Evolutionary conservation across 2,797 vertebrate genomes (phyloP).

Genomic region (Geotrypetes seraphini): DNA sequence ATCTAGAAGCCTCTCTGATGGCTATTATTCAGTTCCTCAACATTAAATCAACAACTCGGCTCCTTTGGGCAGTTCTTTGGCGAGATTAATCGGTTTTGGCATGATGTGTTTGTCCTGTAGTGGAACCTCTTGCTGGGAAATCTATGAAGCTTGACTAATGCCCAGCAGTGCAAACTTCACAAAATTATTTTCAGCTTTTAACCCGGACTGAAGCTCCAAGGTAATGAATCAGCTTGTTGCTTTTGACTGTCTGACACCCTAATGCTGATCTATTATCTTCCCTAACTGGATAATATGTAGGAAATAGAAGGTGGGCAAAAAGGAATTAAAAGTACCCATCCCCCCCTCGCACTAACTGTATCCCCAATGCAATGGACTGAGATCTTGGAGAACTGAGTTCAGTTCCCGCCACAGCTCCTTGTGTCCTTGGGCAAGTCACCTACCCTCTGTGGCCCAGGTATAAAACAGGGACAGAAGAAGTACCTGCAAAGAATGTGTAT

Average conservation of each 20-base stretch:
- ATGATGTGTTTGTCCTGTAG: conserved; percentile 49
- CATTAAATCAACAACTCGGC: conserved; percentile 60
- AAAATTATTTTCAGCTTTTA: conserved; percentile 60
- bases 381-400: no score
- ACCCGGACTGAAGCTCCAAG: conserved; percentile 51
- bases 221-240: conserved; percentile 42
- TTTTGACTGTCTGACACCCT: conserved; percentile 34
- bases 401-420: no score
- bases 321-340: no score
- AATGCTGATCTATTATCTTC: no score
- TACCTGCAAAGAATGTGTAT: no score
- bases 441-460: no score
- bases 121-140: conserved; percentile 57
- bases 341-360: no score
- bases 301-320: no score
- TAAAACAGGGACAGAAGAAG: no score
- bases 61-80: conserved; percentile 51
- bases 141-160: conserved; percentile 64
- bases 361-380: no score
- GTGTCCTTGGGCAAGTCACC: no score
- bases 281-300: no score
- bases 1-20: conserved; percentile 48
- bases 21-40: conserved; percentile 57
- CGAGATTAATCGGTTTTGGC: conserved; percentile 63
- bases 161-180: conserved; percentile 56